phyloP scores from a whole-genome alignment of 2,888 invertebrate species.

The Rhyacophila evoluta region DNA sequence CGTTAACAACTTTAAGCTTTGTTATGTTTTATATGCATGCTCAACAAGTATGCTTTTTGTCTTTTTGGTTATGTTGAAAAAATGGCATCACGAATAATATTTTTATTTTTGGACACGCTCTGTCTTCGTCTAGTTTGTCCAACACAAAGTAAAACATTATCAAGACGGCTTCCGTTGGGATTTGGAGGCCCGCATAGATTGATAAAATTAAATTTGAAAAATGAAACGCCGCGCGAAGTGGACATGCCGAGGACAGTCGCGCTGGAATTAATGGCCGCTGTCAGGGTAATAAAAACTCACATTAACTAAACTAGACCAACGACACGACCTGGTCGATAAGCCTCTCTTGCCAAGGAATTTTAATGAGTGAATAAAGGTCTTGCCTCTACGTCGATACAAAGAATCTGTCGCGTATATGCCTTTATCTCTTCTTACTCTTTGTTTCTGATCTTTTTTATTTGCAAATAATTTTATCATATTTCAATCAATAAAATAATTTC shows the following conservation, averaged over 20 bases:
- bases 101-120: not conserved
- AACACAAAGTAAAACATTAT: not conserved
- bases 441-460: not conserved
- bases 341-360: slow-evolving; percentile 35
- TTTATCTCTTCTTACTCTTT: too few species aligned
- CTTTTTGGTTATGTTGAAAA: too few species aligned
- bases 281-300: slow-evolving; percentile 51
- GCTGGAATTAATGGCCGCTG: slow-evolving; percentile 50
- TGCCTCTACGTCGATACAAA: not conserved
- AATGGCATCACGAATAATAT: too few species aligned
- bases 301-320: slow-evolving; percentile 50
- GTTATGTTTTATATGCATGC: too few species aligned
- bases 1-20: too few species aligned
- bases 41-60: too few species aligned
- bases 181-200: slow-evolving; percentile 41
- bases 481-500: too few species aligned
- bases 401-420: not conserved
- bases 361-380: slow-evolving; percentile 42
- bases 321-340: slow-evolving; percentile 31
- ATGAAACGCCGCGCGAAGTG: slow-evolving; percentile 39
- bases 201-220: slow-evolving; percentile 40
- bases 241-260: slow-evolving; percentile 34
- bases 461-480: not conserved
- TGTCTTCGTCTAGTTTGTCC: not conserved
- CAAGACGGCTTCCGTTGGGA: slow-evolving; percentile 50